Conservation (phyloP, 2,888 invertebrate species). For the Coremacera marginata region DNA sequence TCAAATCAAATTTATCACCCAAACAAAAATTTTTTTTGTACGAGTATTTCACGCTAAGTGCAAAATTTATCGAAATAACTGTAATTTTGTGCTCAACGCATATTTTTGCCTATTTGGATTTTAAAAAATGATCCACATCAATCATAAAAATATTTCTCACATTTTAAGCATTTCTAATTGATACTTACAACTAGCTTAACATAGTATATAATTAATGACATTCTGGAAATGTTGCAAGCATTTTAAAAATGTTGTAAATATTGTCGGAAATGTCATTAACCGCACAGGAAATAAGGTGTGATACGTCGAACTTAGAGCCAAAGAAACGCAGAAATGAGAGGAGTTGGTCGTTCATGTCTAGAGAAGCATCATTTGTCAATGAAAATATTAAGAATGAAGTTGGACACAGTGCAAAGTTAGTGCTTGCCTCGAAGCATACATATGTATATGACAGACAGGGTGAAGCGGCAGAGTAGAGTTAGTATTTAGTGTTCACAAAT, state of each 20-base stretch:
- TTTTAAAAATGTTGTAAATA: neutral
- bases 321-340: neutral
- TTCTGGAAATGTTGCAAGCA: neutral
- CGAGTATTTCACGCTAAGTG: neutral
- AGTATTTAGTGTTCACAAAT: neutral
- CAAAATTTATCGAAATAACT: too few relatives aligned
- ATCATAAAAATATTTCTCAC: too few relatives aligned
- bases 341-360: neutral
- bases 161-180: too few relatives aligned
- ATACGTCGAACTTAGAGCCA: neutral
- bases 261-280: neutral
- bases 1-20: too few relatives aligned
- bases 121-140: too few relatives aligned
- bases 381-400: neutral
- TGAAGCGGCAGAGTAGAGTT: too few relatives aligned
- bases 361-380: conserved; percentile 5
- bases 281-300: neutral
- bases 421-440: too few relatives aligned
- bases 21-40: neutral
- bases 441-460: too few relatives aligned
- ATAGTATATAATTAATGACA: too few relatives aligned
- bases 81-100: too few relatives aligned
- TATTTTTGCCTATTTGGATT: too few relatives aligned
- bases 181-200: too few relatives aligned
- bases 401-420: neutral